A percentile compares a stretch with the other conserved stretches of the same genome.
These are phyloP conservation scores for Colletes latitarsis DNA, from an alignment of 1,140 invertebrate genomes.

Conservation along the genomic window DNA sequence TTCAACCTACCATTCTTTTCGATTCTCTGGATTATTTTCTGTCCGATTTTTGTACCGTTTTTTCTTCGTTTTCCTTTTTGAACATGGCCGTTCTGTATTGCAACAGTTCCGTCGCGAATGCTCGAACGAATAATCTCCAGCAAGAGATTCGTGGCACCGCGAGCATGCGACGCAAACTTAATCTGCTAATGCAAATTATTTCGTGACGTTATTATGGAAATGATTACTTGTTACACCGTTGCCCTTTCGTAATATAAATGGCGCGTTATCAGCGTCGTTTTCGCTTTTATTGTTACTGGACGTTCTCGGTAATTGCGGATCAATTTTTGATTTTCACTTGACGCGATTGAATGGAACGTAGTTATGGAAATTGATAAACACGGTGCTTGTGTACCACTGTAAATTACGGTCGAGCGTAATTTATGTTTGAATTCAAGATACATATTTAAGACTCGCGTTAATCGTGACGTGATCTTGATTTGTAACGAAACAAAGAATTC, in stretches of 20 bases:
- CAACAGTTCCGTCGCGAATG: not conserved
- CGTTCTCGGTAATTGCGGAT: not conserved
- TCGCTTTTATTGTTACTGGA: not conserved
- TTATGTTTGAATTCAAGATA: not conserved
- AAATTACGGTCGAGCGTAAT: not conserved
- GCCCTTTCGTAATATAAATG: constrained; percentile 6
- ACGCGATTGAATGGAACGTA: not conserved
- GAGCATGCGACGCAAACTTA: constrained; percentile 3
- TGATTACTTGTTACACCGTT: constrained; percentile 15
- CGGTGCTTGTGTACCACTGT: not conserved
- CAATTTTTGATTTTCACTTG: not conserved
- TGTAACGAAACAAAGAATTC: not conserved
- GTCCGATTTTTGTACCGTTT: too few species aligned
- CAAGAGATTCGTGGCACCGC: not conserved
- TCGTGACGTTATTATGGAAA: constrained; percentile 18
- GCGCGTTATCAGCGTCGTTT: not conserved
- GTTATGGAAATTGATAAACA: not conserved
- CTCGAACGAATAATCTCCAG: not conserved
- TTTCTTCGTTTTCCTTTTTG: not conserved
- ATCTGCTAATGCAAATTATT: constrained; percentile 25
- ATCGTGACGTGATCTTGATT: not conserved
- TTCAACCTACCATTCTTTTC: not conserved
- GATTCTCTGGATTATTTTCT: not conserved
- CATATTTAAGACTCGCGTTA: not conserved
- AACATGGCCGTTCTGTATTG: not conserved